These are phyloP conservation scores for Caloenas nicobarica DNA, from an alignment of 2,113 vertebrate genomes.

Conservation along the genomic window DNA sequence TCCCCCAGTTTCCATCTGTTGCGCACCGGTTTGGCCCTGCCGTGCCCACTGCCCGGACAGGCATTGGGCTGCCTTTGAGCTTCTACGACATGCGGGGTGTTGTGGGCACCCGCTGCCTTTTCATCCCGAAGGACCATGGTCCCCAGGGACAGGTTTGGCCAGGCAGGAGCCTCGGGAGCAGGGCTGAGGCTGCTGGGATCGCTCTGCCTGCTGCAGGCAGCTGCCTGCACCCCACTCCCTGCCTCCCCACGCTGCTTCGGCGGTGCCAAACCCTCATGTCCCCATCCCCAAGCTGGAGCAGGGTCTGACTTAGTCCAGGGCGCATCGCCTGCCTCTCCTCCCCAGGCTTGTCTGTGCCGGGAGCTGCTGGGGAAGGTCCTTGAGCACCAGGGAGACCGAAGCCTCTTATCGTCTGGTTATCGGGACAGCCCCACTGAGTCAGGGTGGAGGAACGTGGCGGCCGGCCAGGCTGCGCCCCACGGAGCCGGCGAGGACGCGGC, in stretches of 20 bases:
- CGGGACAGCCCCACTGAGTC: slow-evolving; percentile 44
- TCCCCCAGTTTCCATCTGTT: not conserved
- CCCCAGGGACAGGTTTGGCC: not conserved
- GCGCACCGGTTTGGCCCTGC: fast-evolving
- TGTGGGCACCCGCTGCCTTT: not conserved
- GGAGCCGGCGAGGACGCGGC: not conserved
- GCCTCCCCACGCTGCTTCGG: not conserved
- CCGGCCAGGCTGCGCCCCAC: slow-evolving; percentile 8
- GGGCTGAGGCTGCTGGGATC: not conserved
- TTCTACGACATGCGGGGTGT: fast-evolving
- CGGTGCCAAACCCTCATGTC: fast-evolving
- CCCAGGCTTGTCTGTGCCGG: fast-evolving
- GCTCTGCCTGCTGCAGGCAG: not conserved
- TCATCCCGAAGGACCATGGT: not conserved
- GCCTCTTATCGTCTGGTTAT: slow-evolving; percentile 44
- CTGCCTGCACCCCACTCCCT: not conserved
- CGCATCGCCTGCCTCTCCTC: not conserved
- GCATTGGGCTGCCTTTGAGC: not conserved
- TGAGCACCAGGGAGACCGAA: not conserved
- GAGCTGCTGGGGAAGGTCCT: not conserved
- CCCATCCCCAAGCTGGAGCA: fast-evolving
- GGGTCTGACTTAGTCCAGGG: not conserved
- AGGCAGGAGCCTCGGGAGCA: not conserved
- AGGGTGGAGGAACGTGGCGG: slow-evolving; percentile 42
- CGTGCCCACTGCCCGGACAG: not conserved